Evolutionary conservation across 2,797 vertebrate species (phyloP).

Genomic region (Cheirogaleus major): DNA sequence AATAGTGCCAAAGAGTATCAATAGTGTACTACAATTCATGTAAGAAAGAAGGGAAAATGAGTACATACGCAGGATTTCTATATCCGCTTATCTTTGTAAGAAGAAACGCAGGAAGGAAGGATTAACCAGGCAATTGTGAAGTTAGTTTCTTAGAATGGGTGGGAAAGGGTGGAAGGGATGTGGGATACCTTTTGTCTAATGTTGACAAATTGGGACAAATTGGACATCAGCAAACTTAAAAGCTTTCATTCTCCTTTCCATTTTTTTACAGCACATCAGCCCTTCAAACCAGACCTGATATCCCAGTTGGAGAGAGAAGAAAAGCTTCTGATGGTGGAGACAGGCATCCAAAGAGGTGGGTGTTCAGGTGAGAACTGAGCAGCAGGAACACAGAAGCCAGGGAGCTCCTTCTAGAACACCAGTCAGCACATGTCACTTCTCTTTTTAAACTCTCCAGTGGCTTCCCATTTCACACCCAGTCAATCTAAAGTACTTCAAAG

Average conservation of each 20-base stretch:
- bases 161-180: neutral
- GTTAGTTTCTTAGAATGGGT: neutral
- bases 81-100: neutral
- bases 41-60: neutral
- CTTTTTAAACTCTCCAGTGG: too few relatives aligned
- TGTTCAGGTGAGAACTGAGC: slow-evolving; percentile 14
- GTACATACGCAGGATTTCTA: neutral
- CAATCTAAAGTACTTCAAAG: neutral
- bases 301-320: slow-evolving; percentile 57
- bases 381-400: neutral
- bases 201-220: neutral
- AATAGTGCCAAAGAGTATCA: neutral
- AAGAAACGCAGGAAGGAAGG: neutral
- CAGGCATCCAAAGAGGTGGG: neutral
- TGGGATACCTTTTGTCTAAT: neutral
- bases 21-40: neutral
- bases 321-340: neutral
- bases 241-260: neutral
- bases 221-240: neutral
- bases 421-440: neutral
- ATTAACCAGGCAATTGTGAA: neutral
- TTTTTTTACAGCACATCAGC: neutral
- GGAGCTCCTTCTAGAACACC: neutral
- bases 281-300: slow-evolving; percentile 50
- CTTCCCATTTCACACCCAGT: neutral